Base-by-base conservation (phyloP, 2,797 vertebrate species). In the Phoxinus dragarum region DNA sequence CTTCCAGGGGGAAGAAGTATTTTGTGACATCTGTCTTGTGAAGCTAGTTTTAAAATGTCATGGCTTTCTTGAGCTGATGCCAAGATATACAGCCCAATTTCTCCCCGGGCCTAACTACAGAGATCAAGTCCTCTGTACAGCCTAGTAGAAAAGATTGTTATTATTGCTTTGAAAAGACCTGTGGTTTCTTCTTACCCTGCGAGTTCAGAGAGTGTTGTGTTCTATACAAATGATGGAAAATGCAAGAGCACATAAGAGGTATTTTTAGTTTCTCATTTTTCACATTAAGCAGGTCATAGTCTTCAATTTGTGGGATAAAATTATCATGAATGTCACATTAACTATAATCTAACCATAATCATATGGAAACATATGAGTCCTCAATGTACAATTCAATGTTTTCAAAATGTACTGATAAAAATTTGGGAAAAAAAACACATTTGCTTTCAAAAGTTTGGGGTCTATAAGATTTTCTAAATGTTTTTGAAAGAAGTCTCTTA, bases 71-170 rank as follows among this genome's bases (percentile, higher is more conserved):
- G 93, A 92, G 91, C 88, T 31, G 84, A 75, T 59, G 93, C 94
- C 93, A 95, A 94, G 89, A 93, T 92, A 92, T 94, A 94, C 93
- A 93, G 81, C 40, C 59, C 16, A 0, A 74, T 85, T 90, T 86
- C 90, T 93, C 91, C 90, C 90, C 1, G 86, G 92, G 91, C 91
- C 82, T 89, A 89, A 90, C 91, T 90, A 89, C 90, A 90, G 90
- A 89, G 92, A 94, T 94, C 88, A 88, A 93, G 92, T 94, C 93
- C 91, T 91, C 93, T 92, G 90, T 90, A 91, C 92, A 91, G 91
- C 90, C 93, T 93, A 91, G 92, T 90, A 90, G 92, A 92, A 93
- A 93, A 91, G 91, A 92, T 93, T 94, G 93, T 95, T 95, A 92
- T 95, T 92, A 91, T 92, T 93, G 90, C 91, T 95, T 94, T 94